Evolutionary conservation across 2,113 vertebrate genomes (phyloP).

Genomic region (Strix aluco): DNA sequence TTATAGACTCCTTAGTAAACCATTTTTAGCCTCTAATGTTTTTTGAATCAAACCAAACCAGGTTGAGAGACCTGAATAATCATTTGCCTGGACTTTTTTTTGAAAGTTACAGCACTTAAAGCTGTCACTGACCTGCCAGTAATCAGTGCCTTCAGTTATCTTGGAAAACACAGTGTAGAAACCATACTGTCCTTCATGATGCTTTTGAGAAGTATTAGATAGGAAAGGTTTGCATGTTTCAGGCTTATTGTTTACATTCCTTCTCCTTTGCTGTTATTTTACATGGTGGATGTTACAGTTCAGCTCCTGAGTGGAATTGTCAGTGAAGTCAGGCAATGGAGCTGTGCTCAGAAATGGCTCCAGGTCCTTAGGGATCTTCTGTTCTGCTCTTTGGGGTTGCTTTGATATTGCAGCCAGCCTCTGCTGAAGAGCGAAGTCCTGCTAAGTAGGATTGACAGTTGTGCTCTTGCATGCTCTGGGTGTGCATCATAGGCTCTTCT

Average conservation of each 20-base stretch:
- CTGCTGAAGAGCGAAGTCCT: not conserved
- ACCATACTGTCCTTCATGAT: not conserved
- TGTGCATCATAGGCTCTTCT: not conserved
- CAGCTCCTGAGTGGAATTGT: not conserved
- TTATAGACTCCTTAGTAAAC: not conserved
- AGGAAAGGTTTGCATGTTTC: not conserved
- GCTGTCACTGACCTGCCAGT: not conserved
- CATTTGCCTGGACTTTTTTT: not conserved
- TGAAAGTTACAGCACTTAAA: not conserved
- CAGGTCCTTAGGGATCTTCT: not conserved
- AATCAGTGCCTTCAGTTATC: not conserved
- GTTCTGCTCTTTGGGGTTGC: not conserved
- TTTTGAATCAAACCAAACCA: not conserved
- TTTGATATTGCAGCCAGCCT: not conserved
- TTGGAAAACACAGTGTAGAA: not conserved
- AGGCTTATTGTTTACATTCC: not conserved
- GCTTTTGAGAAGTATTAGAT: not conserved
- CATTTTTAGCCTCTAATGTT: not conserved
- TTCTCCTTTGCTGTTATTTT: not conserved
- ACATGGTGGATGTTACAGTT: not conserved
- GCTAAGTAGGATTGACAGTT: not conserved
- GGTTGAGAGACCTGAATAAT: not conserved
- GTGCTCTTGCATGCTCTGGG: not conserved
- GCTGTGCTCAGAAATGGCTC: not conserved
- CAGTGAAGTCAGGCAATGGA: not conserved